These are phyloP conservation scores for Electrophaes corylata DNA, from an alignment of 2,888 invertebrate genomes.

Conservation along the genomic window DNA sequence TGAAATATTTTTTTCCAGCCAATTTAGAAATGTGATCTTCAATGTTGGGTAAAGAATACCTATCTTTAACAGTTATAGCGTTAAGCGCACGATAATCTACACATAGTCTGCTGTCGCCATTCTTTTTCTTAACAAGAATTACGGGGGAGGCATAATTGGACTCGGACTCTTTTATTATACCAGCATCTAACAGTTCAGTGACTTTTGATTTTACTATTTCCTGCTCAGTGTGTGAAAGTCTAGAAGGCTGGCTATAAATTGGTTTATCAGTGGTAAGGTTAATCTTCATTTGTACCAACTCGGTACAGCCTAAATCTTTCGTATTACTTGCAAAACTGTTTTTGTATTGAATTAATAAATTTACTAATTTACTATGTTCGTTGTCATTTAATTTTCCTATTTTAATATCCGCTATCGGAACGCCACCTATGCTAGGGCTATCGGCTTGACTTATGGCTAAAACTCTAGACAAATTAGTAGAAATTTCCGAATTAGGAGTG, in stretches of 20 bases:
- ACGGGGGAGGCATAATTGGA: conserved; percentile 41
- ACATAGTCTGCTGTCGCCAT: conserved; percentile 41
- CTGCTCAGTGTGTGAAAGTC: background rate
- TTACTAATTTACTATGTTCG: background rate
- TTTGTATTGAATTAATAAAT: background rate
- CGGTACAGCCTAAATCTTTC: conserved; percentile 37
- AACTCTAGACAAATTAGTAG: background rate
- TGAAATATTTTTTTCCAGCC: conserved; percentile 5
- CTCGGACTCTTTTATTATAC: conserved; percentile 40
- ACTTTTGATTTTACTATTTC: conserved; percentile 23
- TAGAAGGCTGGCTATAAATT: conserved; percentile 32
- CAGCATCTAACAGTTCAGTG: conserved; percentile 37
- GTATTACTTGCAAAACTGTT: conserved; percentile 34
- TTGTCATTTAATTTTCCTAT: background rate
- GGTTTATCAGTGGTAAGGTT: conserved; percentile 34
- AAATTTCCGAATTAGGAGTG: background rate
- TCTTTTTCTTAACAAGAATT: conserved; percentile 41
- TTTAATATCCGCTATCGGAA: background rate
- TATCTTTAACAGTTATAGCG: conserved; percentile 38
- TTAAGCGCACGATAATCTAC: conserved; percentile 41
- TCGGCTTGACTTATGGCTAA: background rate
- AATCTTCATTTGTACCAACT: conserved; percentile 39
- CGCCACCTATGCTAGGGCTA: conserved; percentile 23
- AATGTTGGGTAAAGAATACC: conserved; percentile 33
- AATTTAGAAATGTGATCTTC: background rate